Evolutionary conservation across 2,888 invertebrate species (phyloP).

Genomic region (Ptilodon capucinus): DNA sequence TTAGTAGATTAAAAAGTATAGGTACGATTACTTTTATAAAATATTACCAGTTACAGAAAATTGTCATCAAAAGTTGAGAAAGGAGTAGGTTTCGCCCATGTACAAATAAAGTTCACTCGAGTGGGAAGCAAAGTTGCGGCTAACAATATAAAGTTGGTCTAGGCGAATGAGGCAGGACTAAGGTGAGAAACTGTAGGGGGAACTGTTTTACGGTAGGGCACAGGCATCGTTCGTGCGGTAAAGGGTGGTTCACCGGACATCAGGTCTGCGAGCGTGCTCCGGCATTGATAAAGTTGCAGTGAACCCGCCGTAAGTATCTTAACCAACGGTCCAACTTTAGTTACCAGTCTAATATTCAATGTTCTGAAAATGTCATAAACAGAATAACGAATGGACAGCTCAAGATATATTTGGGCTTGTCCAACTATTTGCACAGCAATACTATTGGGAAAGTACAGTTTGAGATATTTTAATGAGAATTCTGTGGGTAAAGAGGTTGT

Average conservation of each 20-base stretch:
- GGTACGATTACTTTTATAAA: too few relatives aligned
- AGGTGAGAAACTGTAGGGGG: conserved; percentile 67
- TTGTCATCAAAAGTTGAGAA: conserved; percentile 50
- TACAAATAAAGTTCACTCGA: conserved; percentile 68
- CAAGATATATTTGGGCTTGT: conserved; percentile 2
- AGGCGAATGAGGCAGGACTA: conserved; percentile 52
- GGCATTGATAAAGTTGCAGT: conserved; percentile 58
- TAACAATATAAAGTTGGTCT: conserved; percentile 77
- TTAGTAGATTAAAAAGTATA: too few relatives aligned
- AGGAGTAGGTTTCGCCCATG: conserved; percentile 53
- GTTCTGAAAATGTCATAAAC: conserved; percentile 26
- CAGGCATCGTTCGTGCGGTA: conserved; percentile 28
- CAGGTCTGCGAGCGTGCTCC: conserved; percentile 42
- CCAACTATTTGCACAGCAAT: conserved; percentile 4
- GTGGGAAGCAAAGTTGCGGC: conserved; percentile 65
- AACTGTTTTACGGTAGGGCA: conserved; percentile 45
- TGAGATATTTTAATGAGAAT: too few relatives aligned
- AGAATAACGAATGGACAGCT: conserved; percentile 9
- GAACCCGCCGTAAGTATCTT: conserved; percentile 52
- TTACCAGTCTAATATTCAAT: conserved; percentile 42
- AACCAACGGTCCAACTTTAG: conserved; percentile 41
- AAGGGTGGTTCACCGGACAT: conserved; percentile 41
- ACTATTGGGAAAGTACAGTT: conserved; percentile 8
- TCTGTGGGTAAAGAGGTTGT: conserved; percentile 9
- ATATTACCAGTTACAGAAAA: conserved; percentile 29